Percentiles rank a stretch among this genome's conserved stretches.
These are phyloP conservation scores for Anneissia japonica DNA, from an alignment of 35 echinoderm and acorn worm species.

Conservation along the genomic window DNA sequence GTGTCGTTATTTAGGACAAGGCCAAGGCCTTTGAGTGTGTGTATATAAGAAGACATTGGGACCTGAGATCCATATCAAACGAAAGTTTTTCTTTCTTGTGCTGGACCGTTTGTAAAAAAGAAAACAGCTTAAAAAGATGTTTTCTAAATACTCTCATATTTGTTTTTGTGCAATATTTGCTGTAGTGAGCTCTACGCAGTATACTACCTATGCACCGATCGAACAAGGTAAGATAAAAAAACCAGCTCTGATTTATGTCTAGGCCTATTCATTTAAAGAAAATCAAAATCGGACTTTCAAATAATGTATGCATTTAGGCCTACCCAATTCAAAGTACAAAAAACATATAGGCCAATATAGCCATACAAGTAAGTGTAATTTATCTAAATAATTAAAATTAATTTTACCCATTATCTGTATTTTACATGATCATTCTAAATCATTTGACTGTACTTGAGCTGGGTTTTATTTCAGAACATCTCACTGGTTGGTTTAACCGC, in stretches of 20 bases:
- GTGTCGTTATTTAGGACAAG: background rate
- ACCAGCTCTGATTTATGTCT: too few species aligned
- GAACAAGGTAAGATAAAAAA: background rate
- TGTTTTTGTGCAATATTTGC: background rate
- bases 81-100: background rate
- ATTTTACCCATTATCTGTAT: too few species aligned
- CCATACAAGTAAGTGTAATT: too few species aligned
- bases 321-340: too few species aligned
- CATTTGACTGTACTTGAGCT: too few species aligned
- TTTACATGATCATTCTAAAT: too few species aligned
- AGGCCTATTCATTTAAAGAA: too few species aligned
- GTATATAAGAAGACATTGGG: background rate
- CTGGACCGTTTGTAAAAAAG: background rate
- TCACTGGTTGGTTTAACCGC: background rate
- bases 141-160: background rate
- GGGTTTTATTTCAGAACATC: background rate
- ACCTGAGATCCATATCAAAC: background rate
- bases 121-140: background rate
- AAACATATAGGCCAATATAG: too few species aligned
- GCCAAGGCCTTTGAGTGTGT: background rate
- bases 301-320: too few species aligned
- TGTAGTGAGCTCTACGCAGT: background rate
- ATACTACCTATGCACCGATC: background rate
- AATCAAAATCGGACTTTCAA: too few species aligned
- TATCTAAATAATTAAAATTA: too few species aligned